Evolutionary conservation across 2,888 invertebrate species (phyloP).

Genomic region (Pristionchus japonicus): DNA sequence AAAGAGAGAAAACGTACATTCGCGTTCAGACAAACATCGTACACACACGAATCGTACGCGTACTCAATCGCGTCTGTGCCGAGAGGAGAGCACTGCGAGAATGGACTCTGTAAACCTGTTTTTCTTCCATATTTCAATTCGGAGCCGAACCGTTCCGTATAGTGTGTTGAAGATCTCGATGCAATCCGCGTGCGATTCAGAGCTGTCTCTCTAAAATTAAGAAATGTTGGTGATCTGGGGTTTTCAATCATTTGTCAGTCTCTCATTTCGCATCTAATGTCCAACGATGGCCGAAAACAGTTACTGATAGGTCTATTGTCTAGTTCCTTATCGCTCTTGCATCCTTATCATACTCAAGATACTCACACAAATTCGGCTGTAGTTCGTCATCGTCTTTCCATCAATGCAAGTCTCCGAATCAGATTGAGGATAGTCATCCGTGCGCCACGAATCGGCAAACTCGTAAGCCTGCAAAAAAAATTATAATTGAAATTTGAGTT

Average conservation of each 20-base stretch:
- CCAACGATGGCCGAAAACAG: no score
- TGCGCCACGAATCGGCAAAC: slow-evolving; percentile 18
- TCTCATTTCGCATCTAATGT: no score
- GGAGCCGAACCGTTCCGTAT: neutral
- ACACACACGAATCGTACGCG: slow-evolving; percentile 62
- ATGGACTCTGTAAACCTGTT: slow-evolving; percentile 55
- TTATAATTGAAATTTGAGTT: neutral
- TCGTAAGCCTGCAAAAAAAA: neutral
- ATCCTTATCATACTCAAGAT: no score
- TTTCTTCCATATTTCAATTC: neutral
- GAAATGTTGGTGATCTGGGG: neutral
- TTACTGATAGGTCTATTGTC: no score
- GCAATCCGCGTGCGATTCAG: slow-evolving; percentile 38
- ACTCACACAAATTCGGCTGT: slow-evolving; percentile 35
- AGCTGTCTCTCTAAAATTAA: neutral
- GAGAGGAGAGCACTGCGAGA: slow-evolving; percentile 59
- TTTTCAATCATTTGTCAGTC: no score
- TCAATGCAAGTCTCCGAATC: slow-evolving; percentile 39
- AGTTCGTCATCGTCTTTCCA: slow-evolving; percentile 46
- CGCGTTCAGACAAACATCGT: slow-evolving; percentile 62
- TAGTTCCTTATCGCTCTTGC: no score
- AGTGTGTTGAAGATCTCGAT: slow-evolving; percentile 48
- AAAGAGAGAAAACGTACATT: no score
- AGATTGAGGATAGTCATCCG: neutral
- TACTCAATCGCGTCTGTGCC: slow-evolving; percentile 56